These are phyloP conservation scores for Myotis yumanensis DNA, from an alignment of 2,113 vertebrate species.

Conservation along the genomic window DNA sequence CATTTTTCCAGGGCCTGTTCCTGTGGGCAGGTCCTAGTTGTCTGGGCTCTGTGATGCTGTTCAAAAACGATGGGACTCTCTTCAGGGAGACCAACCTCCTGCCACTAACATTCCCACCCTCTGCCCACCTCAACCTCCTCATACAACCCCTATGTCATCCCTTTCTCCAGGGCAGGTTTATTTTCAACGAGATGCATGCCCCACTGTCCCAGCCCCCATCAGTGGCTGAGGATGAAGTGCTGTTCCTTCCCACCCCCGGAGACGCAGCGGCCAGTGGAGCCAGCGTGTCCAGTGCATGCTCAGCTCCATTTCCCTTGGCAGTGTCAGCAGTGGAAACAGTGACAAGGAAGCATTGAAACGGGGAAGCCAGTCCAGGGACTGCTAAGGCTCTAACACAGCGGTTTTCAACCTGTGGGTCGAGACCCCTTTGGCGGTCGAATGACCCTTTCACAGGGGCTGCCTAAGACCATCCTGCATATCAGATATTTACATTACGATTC, in stretches of 20 bases:
- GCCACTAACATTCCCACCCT: not conserved
- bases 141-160: fast-evolving
- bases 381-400: not conserved
- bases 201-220: not conserved
- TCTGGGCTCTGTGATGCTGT: not conserved
- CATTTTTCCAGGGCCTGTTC: not conserved
- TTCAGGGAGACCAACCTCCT: not conserved
- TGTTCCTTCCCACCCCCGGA: not conserved
- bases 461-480: no score
- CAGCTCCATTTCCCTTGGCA: not conserved
- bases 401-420: no score
- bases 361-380: not conserved
- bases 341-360: not conserved
- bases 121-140: not conserved
- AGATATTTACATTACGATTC: no score
- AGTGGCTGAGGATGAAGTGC: not conserved
- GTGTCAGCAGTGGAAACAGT: not conserved
- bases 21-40: not conserved
- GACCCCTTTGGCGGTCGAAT: no score
- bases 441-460: no score
- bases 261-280: not conserved
- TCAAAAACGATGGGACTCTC: not conserved
- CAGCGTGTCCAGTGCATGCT: fast-evolving
- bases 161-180: not conserved
- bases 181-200: not conserved